Conservation (phyloP, 2,113 vertebrate species). For the Pyxicephalus adspersus region DNA sequence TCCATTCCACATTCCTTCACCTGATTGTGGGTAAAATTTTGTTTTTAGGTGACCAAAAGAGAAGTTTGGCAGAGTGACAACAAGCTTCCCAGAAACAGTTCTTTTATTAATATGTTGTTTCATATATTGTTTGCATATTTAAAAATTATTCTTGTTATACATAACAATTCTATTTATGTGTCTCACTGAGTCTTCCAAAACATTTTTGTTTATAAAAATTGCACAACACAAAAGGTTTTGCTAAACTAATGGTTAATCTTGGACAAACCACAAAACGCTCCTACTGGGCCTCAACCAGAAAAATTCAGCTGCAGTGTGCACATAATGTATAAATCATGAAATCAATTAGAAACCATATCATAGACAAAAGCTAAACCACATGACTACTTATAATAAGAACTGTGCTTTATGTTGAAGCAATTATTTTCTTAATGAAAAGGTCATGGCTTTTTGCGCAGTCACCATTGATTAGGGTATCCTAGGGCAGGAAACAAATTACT, state of each 20-base stretch:
- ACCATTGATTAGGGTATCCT: background rate
- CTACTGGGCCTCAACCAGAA: slow-evolving; percentile 21
- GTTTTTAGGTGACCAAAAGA: too few relatives aligned
- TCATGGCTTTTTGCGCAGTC: slow-evolving; percentile 2
- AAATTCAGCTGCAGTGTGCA: slow-evolving; percentile 24
- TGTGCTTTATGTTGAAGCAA: slow-evolving; percentile 10
- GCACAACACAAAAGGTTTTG: slow-evolving; percentile 19
- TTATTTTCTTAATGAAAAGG: slow-evolving; percentile 20
- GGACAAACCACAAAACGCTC: slow-evolving; percentile 35
- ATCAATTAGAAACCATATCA: slow-evolving; percentile 34
- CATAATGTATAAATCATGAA: slow-evolving; percentile 41
- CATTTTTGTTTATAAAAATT: slow-evolving; percentile 1
- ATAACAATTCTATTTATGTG: background rate
- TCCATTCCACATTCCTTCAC: too few relatives aligned
- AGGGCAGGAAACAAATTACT: background rate
- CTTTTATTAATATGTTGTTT: too few relatives aligned
- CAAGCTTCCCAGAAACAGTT: too few relatives aligned
- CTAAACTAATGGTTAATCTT: slow-evolving; percentile 27
- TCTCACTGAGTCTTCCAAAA: background rate
- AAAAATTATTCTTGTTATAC: too few relatives aligned
- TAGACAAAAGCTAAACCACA: slow-evolving; percentile 40
- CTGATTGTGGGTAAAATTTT: too few relatives aligned
- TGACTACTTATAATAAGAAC: slow-evolving; percentile 23
- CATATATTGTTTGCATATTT: too few relatives aligned
- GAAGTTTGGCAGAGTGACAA: too few relatives aligned